Conservation (phyloP, 2,797 vertebrate species). For the Xyrichtys novacula region DNA sequence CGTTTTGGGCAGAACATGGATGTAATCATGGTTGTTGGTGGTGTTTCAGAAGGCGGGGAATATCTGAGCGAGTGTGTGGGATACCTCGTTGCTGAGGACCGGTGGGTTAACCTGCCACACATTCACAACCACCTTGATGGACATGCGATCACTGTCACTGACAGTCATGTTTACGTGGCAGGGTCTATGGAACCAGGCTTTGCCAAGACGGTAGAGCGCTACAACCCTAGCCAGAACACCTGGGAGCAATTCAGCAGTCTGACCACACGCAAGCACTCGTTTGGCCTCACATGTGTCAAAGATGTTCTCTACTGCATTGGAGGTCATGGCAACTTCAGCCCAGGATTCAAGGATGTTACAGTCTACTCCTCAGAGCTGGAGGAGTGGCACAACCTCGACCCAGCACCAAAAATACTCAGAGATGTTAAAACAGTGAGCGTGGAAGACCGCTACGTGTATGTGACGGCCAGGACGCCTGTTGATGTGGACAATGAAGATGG, state of each 20-base stretch:
- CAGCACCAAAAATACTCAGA: slow-evolving; percentile 91
- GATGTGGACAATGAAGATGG: slow-evolving; percentile 91
- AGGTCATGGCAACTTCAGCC: slow-evolving; percentile 93
- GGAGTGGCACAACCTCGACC: slow-evolving; percentile 91
- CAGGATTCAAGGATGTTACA: slow-evolving; percentile 93
- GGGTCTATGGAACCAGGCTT: slow-evolving; percentile 95
- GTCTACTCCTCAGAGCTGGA: slow-evolving; percentile 90
- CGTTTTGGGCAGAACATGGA: slow-evolving; percentile 96
- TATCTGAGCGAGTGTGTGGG: slow-evolving; percentile 95
- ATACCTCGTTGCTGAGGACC: slow-evolving; percentile 92
- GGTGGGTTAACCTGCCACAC: slow-evolving; percentile 94
- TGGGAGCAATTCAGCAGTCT: slow-evolving; percentile 93
- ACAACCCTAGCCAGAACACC: slow-evolving; percentile 89
- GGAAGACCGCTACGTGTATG: slow-evolving; percentile 90
- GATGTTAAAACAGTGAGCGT: slow-evolving; percentile 92
- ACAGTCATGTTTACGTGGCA: slow-evolving; percentile 91
- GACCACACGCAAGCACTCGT: slow-evolving; percentile 92
- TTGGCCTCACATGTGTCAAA: slow-evolving; percentile 89
- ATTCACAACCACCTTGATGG: slow-evolving; percentile 95
- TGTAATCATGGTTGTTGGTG: slow-evolving; percentile 94
- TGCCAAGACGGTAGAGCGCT: slow-evolving; percentile 92
- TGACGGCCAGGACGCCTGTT: slow-evolving; percentile 91
- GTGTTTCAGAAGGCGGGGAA: slow-evolving; percentile 92
- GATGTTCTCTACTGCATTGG: slow-evolving; percentile 91
- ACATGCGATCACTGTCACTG: slow-evolving; percentile 89